Percentiles rank a stretch among this genome's conserved stretches.
Evolutionary conservation across 2,113 vertebrate genomes (phyloP).

Genomic region (Protobothrops flavoviridis): DNA sequence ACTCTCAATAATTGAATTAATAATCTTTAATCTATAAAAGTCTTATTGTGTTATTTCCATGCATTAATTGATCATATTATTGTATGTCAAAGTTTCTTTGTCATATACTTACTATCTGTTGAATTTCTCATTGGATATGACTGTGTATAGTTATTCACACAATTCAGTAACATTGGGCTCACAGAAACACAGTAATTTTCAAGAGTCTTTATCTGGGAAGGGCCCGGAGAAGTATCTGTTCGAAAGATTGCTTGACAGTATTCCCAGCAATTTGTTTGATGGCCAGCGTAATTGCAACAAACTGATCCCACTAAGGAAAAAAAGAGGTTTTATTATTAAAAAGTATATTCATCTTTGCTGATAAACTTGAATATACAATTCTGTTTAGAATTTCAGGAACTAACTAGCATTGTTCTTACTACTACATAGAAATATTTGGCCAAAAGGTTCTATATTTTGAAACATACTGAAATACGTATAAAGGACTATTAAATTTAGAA

Average conservation of each 20-base stretch:
- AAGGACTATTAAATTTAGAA: neutral
- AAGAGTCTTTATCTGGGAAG: conserved; percentile 93
- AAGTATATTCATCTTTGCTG: neutral
- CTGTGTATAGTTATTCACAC: conserved; percentile 95
- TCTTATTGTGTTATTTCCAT: neutral
- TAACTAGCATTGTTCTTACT: neutral
- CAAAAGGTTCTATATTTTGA: neutral
- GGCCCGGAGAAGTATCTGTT: conserved; percentile 93
- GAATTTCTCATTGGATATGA: conserved; percentile 95
- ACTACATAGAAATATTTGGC: neutral
- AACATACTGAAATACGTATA: neutral
- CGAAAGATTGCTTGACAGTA: conserved; percentile 99
- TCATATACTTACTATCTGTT: conserved; percentile 87
- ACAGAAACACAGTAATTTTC: conserved; percentile 91
- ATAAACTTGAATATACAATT: neutral
- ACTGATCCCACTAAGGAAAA: conserved; percentile 87
- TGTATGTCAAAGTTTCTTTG: conserved; percentile 9
- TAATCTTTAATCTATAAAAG: neutral
- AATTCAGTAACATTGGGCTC: conserved; percentile 88
- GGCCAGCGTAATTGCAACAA: conserved; percentile 93
- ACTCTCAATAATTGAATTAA: neutral
- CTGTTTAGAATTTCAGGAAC: neutral
- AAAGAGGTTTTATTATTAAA: conserved; percentile 4
- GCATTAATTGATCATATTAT: neutral
- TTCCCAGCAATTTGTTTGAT: conserved; percentile 94